Base-by-base conservation (phyloP, 1,140 invertebrate genomes). In the Phthorimaea operculella region DNA sequence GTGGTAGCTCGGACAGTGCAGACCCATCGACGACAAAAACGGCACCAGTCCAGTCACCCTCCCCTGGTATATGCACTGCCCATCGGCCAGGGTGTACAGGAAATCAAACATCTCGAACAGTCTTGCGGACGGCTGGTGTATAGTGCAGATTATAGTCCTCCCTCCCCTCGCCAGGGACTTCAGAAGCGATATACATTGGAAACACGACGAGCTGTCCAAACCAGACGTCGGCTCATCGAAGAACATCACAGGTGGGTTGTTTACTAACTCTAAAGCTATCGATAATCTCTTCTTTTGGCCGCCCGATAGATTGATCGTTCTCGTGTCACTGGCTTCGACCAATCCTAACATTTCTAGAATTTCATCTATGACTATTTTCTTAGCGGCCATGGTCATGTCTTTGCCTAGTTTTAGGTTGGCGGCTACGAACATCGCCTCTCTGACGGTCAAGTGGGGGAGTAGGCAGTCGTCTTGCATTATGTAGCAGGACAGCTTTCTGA, bases 181-280 rank as follows among this genome's bases (percentile, higher is more conserved):
- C 59, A 96, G 85, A 62, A 95, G 78, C 61, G 89, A 92, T 63
- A 98, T 91, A 82, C 96, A 96, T 82, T 98, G 95, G 72, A 95
- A 96, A 86, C 95, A 96, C 9, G 95, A 94, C 15, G 94, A 94
- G 74, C 94, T 97, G 76, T 98, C 96, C 72, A 98, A 87, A 14
- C 96, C 96, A 70, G 94, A 97, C n/a, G 96, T 98, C 1, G 97
- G 96, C 76, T 99, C 97, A 73, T 99, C 97, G 74, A 98, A 97
- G 83, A 98, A 98, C 92, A 99, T 96, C 17, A 98, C 92, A 39
- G 96, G 96, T 10, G 97, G 97, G 86, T 98, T 94, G 74, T 94
- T 94, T 16, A 95, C 92, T 64, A 94, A 86, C 78, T 94, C 93
- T 68, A 94, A 78, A 52, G 92, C 96, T 64, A 98, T 97, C 1